Conservation (phyloP, 2,888 invertebrate species). For the Labia minor region DNA sequence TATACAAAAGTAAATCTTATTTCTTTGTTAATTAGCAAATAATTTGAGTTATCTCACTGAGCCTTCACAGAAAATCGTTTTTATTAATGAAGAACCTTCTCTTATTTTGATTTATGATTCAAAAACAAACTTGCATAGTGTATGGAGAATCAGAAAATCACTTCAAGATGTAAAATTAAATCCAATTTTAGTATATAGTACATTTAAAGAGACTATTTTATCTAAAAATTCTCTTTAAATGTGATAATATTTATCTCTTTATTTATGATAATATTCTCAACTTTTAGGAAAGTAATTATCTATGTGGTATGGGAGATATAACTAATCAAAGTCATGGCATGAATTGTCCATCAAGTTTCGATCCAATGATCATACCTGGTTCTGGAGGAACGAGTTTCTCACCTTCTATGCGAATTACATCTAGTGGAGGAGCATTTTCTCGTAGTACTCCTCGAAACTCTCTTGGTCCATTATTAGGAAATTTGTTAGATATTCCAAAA, state of each 20-base stretch:
- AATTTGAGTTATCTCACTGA: constrained; percentile 38
- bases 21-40: constrained; percentile 34
- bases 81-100: constrained; percentile 64
- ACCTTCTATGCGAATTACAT: background rate
- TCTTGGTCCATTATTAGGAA: background rate
- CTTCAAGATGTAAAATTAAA: constrained; percentile 58
- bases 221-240: no score
- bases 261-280: no score
- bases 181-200: constrained; percentile 14
- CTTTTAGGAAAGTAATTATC: constrained; percentile 29
- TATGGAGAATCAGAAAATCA: constrained; percentile 69
- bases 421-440: background rate
- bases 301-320: constrained; percentile 28
- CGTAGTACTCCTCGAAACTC: background rate
- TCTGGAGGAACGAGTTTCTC: background rate
- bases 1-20: constrained; percentile 19
- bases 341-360: background rate
- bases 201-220: background rate
- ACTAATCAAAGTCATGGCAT: background rate
- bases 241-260: no score
- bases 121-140: constrained; percentile 64
- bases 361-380: background rate
- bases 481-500: background rate
- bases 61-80: constrained; percentile 55
- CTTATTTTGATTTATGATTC: constrained; percentile 71